Evolutionary conservation across 2,113 vertebrate genomes (phyloP).

Genomic region (Hippocampus abdominalis): DNA sequence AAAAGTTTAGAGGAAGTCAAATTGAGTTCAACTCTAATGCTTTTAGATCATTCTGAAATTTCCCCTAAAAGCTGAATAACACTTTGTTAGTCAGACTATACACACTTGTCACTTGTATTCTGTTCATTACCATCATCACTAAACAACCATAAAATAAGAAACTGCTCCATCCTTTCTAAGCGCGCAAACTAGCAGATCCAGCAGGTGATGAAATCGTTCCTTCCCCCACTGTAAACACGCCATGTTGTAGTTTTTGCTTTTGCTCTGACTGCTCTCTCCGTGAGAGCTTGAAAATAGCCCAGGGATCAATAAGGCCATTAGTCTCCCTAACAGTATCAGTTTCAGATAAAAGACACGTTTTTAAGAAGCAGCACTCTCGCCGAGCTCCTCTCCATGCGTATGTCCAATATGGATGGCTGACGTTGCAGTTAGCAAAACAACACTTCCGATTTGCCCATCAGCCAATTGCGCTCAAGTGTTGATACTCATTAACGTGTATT

Average conservation of each 20-base stretch:
- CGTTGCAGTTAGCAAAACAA: background rate
- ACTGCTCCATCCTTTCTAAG: background rate
- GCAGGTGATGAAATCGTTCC: background rate
- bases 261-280: conserved; percentile 15
- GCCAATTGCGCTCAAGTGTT: conserved; percentile 11
- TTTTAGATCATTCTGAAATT: too few species aligned
- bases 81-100: too few species aligned
- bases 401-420: background rate
- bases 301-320: conserved; percentile 64
- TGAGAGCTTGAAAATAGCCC: conserved; percentile 43
- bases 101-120: too few species aligned
- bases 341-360: conserved; percentile 49
- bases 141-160: background rate
- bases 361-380: background rate
- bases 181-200: background rate
- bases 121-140: too few species aligned
- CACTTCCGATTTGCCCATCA: background rate
- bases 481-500: conserved; percentile 24
- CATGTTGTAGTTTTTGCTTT: background rate
- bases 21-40: too few species aligned
- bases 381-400: background rate
- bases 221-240: background rate
- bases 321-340: conserved; percentile 66
- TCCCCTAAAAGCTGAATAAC: too few species aligned
- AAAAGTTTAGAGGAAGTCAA: too few species aligned